Evolutionary conservation across 2,113 vertebrate genomes (phyloP).

Genomic region (Carassius auratus): DNA sequence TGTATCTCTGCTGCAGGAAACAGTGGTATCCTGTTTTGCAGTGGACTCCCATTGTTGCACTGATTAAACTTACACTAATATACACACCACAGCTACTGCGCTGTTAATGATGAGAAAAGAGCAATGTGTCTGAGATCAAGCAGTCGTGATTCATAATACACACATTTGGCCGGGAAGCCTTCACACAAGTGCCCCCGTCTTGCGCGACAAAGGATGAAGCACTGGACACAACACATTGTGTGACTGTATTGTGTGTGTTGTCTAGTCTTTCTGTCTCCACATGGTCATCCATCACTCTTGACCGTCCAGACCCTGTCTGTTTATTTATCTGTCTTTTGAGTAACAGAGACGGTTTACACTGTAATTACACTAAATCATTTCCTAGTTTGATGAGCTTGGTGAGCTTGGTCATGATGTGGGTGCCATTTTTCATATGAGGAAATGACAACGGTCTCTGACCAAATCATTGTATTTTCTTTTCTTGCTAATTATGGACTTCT

Average conservation of each 20-base stretch:
- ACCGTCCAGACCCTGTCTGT: not conserved
- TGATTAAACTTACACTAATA: conserved; percentile 59
- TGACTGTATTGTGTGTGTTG: not conserved
- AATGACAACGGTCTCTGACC: not conserved
- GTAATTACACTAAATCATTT: conserved; percentile 9
- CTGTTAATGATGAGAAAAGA: conserved; percentile 8
- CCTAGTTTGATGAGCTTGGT: not conserved
- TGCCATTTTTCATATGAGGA: not conserved
- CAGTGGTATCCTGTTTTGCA: conserved; percentile 80
- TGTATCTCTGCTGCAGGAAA: conserved; percentile 71
- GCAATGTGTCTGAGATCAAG: conserved; percentile 19
- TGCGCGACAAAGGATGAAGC: not conserved
- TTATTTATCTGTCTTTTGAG: conserved; percentile 22
- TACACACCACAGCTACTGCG: not conserved
- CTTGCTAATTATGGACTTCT: not conserved
- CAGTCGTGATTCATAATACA: conserved; percentile 11
- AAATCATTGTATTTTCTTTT: not conserved
- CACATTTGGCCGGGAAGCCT: not conserved
- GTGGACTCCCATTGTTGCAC: conserved; percentile 72
- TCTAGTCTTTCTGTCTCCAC: conserved; percentile 46
- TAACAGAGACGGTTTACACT: not conserved
- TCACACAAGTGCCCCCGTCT: not conserved
- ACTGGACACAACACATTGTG: conserved; percentile 4
- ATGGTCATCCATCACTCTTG: conserved; percentile 12
- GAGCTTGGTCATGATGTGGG: not conserved